Percentiles rank a stretch among this genome's conserved stretches.
phyloP scores from a whole-genome alignment of 2,888 invertebrate genomes.

The Aplocera efformata region DNA sequence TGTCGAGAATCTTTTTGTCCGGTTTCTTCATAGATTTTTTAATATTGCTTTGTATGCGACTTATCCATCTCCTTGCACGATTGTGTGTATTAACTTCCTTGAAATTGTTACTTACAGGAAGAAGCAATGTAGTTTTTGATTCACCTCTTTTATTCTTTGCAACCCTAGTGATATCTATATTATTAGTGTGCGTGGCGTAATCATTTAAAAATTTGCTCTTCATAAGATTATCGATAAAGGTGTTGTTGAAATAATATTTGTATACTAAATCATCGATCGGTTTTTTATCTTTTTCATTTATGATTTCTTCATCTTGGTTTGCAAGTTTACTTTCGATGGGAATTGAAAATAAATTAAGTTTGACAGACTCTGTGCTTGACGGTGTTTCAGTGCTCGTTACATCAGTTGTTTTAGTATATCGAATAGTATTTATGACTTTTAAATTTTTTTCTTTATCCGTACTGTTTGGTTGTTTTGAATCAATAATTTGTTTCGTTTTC shows the following conservation, averaged over 20 bases:
- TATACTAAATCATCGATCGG: constrained; percentile 67
- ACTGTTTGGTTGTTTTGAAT: constrained; percentile 33
- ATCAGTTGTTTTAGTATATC: background rate
- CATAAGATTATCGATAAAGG: constrained; percentile 64
- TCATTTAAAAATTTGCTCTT: constrained; percentile 53
- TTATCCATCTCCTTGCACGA: constrained; percentile 60
- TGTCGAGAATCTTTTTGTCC: background rate
- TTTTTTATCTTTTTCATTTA: constrained; percentile 63
- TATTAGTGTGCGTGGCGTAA: constrained; percentile 35
- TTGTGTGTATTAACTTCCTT: constrained; percentile 31
- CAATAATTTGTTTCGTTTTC: constrained; percentile 59
- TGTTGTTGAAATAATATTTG: constrained; percentile 73
- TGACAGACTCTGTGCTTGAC: constrained; percentile 48
- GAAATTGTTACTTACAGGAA: constrained; percentile 38
- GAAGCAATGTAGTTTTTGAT: constrained; percentile 45
- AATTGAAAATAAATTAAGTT: constrained; percentile 64
- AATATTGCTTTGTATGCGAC: constrained; percentile 34
- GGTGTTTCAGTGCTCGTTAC: constrained; percentile 28
- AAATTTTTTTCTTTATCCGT: constrained; percentile 2
- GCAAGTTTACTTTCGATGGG: constrained; percentile 42
- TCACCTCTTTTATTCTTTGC: constrained; percentile 53
- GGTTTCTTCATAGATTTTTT: constrained; percentile 13
- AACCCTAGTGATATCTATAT: constrained; percentile 30
- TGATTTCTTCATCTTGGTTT: constrained; percentile 57
- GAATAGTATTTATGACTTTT: constrained; percentile 1